Evolutionary conservation across 2,888 invertebrate species (phyloP), one percentile per base, ranked within the genome.

Genomic region (Ametastegia equiseti): DNA sequence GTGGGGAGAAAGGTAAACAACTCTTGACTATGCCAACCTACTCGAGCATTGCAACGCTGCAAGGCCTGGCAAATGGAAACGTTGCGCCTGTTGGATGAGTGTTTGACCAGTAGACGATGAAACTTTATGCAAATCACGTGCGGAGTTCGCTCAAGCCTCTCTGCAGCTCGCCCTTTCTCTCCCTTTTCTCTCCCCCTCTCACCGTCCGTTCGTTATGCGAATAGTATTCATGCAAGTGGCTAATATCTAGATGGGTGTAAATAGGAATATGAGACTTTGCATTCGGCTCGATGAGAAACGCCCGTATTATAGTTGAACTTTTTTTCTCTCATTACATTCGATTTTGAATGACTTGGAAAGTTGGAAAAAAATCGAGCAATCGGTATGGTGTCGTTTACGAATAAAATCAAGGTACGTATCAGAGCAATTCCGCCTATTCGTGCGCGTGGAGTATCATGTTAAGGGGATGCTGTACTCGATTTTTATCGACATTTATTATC

Each of bases 41-140:
- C 75, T 75, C 54, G 75, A 75, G 11, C 54, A 45, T 54, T 75
- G 75, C 78, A 78, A 47, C 33, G 54, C 33, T 54, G 63, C 39
- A 60, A 57, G 78, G 39, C 23, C 42, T 23, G 15, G 15, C 78
- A 78, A 54, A 78, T 78, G 60, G 78, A 75, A 75, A 50, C 54
- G 75, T 75, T 63, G 60, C 57, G 42, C 42, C 60, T 78, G 57
- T 42, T 42, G 63, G 78, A 57, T 13, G 50, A 63, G 78, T 78
- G 60, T 78, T 78, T 78, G 78, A 78, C 78, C 78, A 60, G 60
- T 60, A 63, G 78, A 78, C 60, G 78, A 57, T 63, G 60, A 60
- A 78, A 78, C 78, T 78, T 78, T 63, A 78, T 78, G 78, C 78
- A 78, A 78, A 78, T 78, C 78, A 63, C 78, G 42, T 78, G 75